Evolutionary conservation across 2,113 vertebrate genomes (phyloP).

Genomic region (Plotosus lineatus): DNA sequence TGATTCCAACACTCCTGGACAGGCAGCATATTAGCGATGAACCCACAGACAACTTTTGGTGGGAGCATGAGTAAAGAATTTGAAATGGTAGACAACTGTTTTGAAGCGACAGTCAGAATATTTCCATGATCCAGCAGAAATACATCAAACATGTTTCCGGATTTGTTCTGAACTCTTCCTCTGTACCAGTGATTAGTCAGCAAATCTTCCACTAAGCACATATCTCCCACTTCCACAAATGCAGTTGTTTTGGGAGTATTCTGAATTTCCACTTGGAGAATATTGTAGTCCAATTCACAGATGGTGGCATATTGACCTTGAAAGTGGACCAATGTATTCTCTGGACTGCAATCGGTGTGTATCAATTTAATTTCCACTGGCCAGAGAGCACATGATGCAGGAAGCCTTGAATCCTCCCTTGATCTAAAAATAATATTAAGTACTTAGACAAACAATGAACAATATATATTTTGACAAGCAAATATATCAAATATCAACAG

Average conservation of each 20-base stretch:
- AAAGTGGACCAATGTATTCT: conserved; percentile 81
- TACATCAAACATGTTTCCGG: conserved; percentile 67
- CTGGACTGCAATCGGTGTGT: conserved; percentile 76
- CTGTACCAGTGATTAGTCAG: conserved; percentile 80
- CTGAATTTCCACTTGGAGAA: conserved; percentile 84
- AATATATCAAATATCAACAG: no score
- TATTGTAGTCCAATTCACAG: conserved; percentile 85
- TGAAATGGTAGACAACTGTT: conserved; percentile 73
- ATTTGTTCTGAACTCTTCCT: conserved; percentile 81
- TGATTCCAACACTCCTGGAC: conserved; percentile 70
- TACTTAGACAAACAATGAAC: neutral
- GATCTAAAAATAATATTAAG: conserved; percentile 65
- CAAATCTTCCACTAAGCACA: conserved; percentile 85
- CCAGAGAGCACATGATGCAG: conserved; percentile 58
- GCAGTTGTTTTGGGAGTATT: conserved; percentile 72
- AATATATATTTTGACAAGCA: neutral
- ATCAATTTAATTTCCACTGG: conserved; percentile 81
- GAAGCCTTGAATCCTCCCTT: conserved; percentile 61
- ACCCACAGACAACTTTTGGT: conserved; percentile 80
- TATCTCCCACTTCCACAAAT: conserved; percentile 69
- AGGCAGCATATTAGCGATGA: conserved; percentile 86
- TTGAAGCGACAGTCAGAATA: conserved; percentile 68
- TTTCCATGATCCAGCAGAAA: conserved; percentile 84
- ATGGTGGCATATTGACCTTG: conserved; percentile 73
- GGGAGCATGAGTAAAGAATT: conserved; percentile 81